A percentile compares a stretch with the other conserved stretches of the same genome.
Conservation (phyloP, 2,797 vertebrate genomes). For the Alcedo quadribrachys region DNA sequence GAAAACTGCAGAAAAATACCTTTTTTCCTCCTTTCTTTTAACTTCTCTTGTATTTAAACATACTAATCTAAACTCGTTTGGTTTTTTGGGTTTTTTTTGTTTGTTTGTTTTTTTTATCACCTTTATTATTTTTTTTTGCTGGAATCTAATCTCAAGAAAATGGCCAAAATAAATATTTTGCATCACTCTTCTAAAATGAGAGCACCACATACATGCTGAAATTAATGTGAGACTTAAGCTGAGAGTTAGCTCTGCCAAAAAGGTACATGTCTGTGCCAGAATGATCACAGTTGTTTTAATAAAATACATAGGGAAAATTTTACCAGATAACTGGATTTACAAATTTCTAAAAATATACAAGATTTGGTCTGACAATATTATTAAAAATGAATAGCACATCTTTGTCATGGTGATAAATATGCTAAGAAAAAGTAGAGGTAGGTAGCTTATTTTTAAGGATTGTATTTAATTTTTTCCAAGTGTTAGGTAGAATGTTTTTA, state of each 20-base stretch:
- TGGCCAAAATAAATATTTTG: background rate
- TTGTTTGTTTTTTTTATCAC: background rate
- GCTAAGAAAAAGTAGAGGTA: background rate
- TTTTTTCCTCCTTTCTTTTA: background rate
- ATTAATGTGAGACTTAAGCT: background rate
- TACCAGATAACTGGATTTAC: background rate
- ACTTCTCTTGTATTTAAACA: background rate
- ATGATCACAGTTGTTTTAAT: background rate
- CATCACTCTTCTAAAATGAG: background rate
- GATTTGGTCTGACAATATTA: background rate
- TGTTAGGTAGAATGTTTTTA: background rate
- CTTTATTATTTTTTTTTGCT: background rate
- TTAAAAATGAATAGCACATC: background rate
- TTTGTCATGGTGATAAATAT: background rate
- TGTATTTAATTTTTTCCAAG: background rate
- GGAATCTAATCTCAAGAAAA: background rate
- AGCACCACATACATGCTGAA: background rate
- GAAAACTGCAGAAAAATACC: background rate
- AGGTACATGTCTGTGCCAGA: background rate
- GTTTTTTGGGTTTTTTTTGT: too few relatives aligned
- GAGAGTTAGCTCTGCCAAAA: background rate
- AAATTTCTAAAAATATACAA: background rate
- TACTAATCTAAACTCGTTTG: background rate
- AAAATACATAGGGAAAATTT: background rate
- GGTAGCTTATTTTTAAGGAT: background rate